phyloP scores from a whole-genome alignment of 2,888 invertebrate species.

The Aphidius colemani region DNA sequence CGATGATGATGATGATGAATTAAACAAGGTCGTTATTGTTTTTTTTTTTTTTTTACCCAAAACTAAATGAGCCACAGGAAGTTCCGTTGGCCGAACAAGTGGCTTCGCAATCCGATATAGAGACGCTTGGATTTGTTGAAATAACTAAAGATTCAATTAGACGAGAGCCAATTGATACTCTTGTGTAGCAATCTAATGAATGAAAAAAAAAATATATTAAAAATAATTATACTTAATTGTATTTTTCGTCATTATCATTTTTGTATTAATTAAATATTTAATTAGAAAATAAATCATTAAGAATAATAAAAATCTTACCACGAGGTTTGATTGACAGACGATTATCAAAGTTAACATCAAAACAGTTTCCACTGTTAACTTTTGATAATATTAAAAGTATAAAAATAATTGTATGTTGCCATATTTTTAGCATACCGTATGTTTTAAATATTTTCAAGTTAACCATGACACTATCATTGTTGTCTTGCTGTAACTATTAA shows the following conservation, averaged over 20 bases:
- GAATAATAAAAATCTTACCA: conserved; percentile 17
- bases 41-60: conserved; percentile 60
- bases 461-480: conserved; percentile 23
- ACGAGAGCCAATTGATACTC: conserved; percentile 63
- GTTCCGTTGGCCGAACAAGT: conserved; percentile 60
- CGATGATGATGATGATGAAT: neutral
- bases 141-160: conserved; percentile 57
- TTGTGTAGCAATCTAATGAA: conserved; percentile 63
- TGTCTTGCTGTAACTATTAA: neutral
- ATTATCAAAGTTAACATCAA: conserved; percentile 24
- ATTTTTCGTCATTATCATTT: conserved; percentile 7
- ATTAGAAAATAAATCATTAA: neutral
- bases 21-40: conserved; percentile 10
- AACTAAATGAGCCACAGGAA: conserved; percentile 62
- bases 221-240: neutral
- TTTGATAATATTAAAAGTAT: conserved; percentile 4
- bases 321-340: conserved; percentile 15
- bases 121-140: conserved; percentile 53
- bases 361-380: neutral
- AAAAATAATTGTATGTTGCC: conserved; percentile 3
- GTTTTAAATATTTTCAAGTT: conserved; percentile 3
- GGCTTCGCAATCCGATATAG: conserved; percentile 61
- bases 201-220: neutral
- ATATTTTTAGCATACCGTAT: neutral
- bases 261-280: conserved; percentile 35